Evolutionary conservation across 2,888 invertebrate species (phyloP).

Genomic region (Meghimatium bilineatum): DNA sequence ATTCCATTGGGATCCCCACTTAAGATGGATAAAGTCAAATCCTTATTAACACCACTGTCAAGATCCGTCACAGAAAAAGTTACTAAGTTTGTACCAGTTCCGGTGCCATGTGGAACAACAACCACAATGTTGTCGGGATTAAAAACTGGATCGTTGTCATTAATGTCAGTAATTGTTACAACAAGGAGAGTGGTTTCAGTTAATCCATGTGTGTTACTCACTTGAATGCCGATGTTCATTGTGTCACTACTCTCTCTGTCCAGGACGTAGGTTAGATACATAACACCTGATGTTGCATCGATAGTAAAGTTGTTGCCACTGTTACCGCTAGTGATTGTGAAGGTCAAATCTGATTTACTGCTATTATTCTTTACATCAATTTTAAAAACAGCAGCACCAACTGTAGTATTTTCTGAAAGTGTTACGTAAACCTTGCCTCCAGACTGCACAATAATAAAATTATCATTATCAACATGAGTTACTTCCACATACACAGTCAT

Average conservation of each 20-base stretch:
- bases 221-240: conserved; percentile 13
- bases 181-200: conserved; percentile 50
- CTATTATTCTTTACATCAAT: conserved; percentile 56
- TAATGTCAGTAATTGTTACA: conserved; percentile 56
- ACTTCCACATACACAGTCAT: conserved; percentile 24
- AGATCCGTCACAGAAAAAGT: conserved; percentile 48
- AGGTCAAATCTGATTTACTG: conserved; percentile 51
- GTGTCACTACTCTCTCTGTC: conserved; percentile 51
- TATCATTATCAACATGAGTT: not conserved
- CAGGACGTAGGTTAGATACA: conserved; percentile 49
- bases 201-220: conserved; percentile 7
- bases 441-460: not conserved
- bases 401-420: conserved; percentile 54
- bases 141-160: conserved; percentile 57
- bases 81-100: conserved; percentile 24
- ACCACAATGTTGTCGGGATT: conserved; percentile 39
- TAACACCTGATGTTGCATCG: conserved; percentile 49
- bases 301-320: conserved; percentile 52
- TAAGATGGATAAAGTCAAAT: conserved; percentile 58
- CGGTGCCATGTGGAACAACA: conserved; percentile 46
- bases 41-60: conserved; percentile 58
- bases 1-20: not conserved
- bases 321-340: conserved; percentile 51
- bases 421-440: conserved; percentile 24
- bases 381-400: conserved; percentile 46